These are phyloP conservation scores for Columba guinea DNA, from an alignment of 2,797 vertebrate species.

Conservation along the genomic window DNA sequence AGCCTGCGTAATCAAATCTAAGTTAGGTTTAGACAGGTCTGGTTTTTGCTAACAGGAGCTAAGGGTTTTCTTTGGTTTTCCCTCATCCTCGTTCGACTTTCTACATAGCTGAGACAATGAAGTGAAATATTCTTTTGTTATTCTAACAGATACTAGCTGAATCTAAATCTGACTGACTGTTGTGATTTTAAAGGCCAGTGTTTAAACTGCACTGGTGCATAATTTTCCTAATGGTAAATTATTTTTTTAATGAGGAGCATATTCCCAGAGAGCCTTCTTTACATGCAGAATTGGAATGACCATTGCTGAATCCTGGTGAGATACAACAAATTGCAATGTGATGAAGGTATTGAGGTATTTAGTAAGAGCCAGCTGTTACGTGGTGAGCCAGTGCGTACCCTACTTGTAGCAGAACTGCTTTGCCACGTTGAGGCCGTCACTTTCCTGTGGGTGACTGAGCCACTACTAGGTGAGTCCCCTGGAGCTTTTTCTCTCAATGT, in stretches of 20 bases:
- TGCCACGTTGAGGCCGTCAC: neutral
- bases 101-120: neutral
- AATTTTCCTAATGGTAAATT: neutral
- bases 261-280: neutral
- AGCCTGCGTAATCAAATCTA: neutral
- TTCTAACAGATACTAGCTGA: neutral
- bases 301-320: neutral
- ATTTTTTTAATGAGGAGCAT: neutral
- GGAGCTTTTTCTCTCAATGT: accelerated
- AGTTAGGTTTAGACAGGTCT: neutral
- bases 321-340: neutral
- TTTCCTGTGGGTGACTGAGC: neutral
- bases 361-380: accelerated
- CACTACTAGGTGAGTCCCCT: neutral
- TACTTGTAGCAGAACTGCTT: too few species aligned
- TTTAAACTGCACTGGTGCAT: neutral
- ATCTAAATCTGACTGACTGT: neutral
- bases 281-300: neutral
- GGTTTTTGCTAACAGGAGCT: neutral
- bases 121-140: neutral
- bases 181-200: neutral
- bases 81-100: neutral
- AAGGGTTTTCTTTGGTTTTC: neutral
- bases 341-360: neutral
- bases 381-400: neutral